Base-by-base conservation (phyloP, 2,797 vertebrate genomes). In the Ctenochaetus hawaiiensis region DNA sequence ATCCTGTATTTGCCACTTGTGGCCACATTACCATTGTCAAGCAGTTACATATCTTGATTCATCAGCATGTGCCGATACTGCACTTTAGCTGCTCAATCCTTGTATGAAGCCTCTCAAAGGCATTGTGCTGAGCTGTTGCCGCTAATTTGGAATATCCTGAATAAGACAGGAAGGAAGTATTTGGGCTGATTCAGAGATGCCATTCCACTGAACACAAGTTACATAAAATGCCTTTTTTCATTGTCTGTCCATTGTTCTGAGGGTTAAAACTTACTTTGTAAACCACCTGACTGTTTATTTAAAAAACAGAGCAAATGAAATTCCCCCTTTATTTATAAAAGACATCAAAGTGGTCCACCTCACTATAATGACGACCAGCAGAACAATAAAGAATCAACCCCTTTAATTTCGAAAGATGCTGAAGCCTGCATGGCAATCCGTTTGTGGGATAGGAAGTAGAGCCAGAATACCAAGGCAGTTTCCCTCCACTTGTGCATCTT, bases 131-230 rank as follows among this genome's bases (percentile, higher is more conserved):
- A 74, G 30, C 52, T 63, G 67, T 47, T 51, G 34, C 18, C 0
- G 8, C 54, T 67, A 82, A 85, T 68, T 63, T 44, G 48, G 20
- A 77, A 80, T 66, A 77, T 86, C 82, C 79, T 82, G 54, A 72
- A 41, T 16, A 8, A 41, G 44, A 30, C 76, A 71, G 79, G 64
- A 78, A 81, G 80, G 71, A 83, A 81, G 70, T 47, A 23, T 41
- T 11, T 51, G 34, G 44, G 22, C 67, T 37, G 70, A 65, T 58
- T 60, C 71, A 75, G 17, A 48, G 23, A 2, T 53, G 4, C 51
- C 14, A 0, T 30, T 57, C 17, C 37, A 17, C 44, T 13, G 8
- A 1, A 52, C 47, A 11, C 17, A 30, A 23, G 41, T 67, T 30
- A 18, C 11, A 44, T 8, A 8, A 47, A 56, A 57, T 8, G 0